Base-by-base conservation (phyloP, 2,797 vertebrate genomes). In the Pagetopsis macropterus region DNA sequence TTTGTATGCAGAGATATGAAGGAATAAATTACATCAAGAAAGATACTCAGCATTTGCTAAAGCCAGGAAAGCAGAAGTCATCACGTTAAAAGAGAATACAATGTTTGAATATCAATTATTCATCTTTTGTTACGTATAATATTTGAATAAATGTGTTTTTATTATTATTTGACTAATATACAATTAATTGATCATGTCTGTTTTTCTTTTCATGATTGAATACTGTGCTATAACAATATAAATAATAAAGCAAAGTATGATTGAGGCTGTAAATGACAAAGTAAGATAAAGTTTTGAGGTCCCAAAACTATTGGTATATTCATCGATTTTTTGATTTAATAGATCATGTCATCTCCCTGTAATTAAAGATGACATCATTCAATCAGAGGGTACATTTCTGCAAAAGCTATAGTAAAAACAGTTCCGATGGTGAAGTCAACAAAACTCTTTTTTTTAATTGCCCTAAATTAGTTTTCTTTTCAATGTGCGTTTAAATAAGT, bases 11-110 rank as follows among this genome's bases (percentile, higher is more conserved):
- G 23, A 58, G 57, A 72, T 49, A 40, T 46, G n/a, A 61, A 21
- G n/a, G 41, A 62, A 76, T 56, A 13, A 68, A 52, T 67, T 33
- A 31, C 1, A 40, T 49, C 46, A 15, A 55, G 5, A 75, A 41
- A 52, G 7, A 43, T 45, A 9, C 60, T 62, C 27, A 19, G 17
- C 12, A 19, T 27, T 51, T 56, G 52, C 17, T 15, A 16, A 62
- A 62, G 66, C 65, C 44, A 70, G 16, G 41, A 57, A 57, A 64
- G 23, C 67, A 67, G 62, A 62, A 43, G 61, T 41, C 54, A 58
- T 75, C 27, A 48, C 44, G n/a, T 31, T 64, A 19, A 15, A n/a
- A 46, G 16, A 14, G 21, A 54, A 51, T 41, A 46, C 31, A 67
- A 3, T 63, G 37, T 4, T 13, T 66, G 21, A 70, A 71, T 74